Evolutionary conservation across 2,888 invertebrate species (phyloP), one percentile per base, ranked within the genome.

Genomic region (Neuroscelio doddi): DNA sequence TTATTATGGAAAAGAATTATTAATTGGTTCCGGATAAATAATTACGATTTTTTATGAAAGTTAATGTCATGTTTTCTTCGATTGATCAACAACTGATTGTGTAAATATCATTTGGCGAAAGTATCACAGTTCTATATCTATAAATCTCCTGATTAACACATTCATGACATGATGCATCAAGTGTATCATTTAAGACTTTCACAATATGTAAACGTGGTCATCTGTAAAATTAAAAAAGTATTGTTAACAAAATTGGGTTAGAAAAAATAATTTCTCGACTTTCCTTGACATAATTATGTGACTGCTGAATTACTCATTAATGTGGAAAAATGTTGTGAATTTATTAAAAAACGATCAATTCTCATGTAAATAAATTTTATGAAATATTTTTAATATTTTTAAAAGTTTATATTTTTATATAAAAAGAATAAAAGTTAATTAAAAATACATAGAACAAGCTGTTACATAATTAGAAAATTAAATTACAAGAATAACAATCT

Each of bases 71-170:
- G 62, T 66, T 66, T 58, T 62, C 66, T 58, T 58, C 44, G 34
- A 62, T 66, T 58, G 58, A 66, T 66, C 47, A 49, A 45, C 49
- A 16, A 30, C 41, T 41, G 49, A 49, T 45, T 47, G 52, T 38
- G 50, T 47, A 38, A 64, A 59, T 50, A 51, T 47, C 26, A 12
- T 38, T n/a, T 9, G 27, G 56, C 51, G 66, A 67, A 67, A 67
- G 62, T 67, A 67, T 59, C 46, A 59, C 58, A 41, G 59, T 63
- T 67, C 55, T 56, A 67, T 67, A 59, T 67, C 58, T 59, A 46
- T 52, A 63, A 63, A 59, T 63, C 34, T 58, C 44, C 56, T 56
- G 59, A 67, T 67, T 63, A 67, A 63, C 62, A 38, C 62, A 51
- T 58, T 57, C 39, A 41, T 58, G 53, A 63, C 62, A 62, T 10